Evolutionary conservation across 2,797 vertebrate species (phyloP), one percentile per base, ranked within the genome.

Genomic region (Melanotaenia parkinsoni): DNA sequence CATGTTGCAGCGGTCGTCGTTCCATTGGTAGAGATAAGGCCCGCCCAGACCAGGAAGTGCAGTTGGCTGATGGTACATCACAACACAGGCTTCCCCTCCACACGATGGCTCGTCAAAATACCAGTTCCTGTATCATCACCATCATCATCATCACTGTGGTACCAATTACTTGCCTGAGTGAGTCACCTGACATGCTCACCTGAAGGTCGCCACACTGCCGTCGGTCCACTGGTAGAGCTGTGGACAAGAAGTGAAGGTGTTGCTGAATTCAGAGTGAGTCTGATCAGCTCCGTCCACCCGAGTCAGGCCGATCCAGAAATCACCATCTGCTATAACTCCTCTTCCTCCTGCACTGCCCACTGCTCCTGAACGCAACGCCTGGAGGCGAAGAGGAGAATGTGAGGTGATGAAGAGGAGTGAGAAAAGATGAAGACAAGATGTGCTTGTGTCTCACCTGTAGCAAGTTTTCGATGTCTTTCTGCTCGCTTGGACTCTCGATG

Each of bases 1-100:
- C 98, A 99, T 99, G 92, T 98, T 99, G 87, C 98, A 99, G 64
- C 98, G 95, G 79, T 99, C 98, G 3, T 99, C 98, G 0, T 99
- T 99, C 98, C 98, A 99, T 30, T 96, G 96, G 88, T 98, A 96
- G 57, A 99, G 95, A 79, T 99, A 99, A 1, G 95, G 93, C 0
- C 98, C 98, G 0, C 98, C 98, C 43, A 97, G 92, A 11, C 98
- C 97, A 28, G 94, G 93, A 47, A 95, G 93, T 67, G 98, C 98
- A 0, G 96, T 95, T 2, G 97, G 97, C 77, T 99, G 98, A 81
- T 99, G 98, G 86, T 99, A 99, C 98, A 99, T 98, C 70, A 99
- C 98, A 2, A 99, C 98, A 37, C 98, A 99, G 50, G 96, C 96
- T 89, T 99, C 98, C 1, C 97, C 96, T 69, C 98, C 98, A 77